Conservation (phyloP, 2,113 vertebrate species). For the Pagrus major region DNA sequence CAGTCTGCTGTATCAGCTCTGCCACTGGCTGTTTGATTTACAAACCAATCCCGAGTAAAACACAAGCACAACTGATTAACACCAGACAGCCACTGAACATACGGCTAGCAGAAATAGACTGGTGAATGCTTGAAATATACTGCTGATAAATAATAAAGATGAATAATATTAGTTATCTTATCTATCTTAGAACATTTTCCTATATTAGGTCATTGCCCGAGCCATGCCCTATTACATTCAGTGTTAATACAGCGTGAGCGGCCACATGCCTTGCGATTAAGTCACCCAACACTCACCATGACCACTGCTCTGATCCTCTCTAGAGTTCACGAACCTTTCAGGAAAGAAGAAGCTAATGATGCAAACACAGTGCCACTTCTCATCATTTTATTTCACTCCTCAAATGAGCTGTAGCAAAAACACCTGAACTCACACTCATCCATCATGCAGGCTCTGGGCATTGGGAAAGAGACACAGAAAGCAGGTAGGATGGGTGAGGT, state of each 20-base stretch:
- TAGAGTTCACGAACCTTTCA: slow-evolving; percentile 20
- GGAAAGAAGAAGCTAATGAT: slow-evolving; percentile 27
- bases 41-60: too few relatives aligned
- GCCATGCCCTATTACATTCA: neutral
- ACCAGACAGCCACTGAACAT: too few relatives aligned
- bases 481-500: slow-evolving; percentile 4
- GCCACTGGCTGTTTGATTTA: too few relatives aligned
- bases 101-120: too few relatives aligned
- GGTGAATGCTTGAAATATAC: too few relatives aligned
- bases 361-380: slow-evolving; percentile 39
- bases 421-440: slow-evolving; percentile 35
- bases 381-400: slow-evolving; percentile 19
- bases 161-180: neutral
- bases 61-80: too few relatives aligned
- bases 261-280: neutral
- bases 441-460: slow-evolving; percentile 17
- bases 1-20: too few relatives aligned
- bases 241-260: neutral
- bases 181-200: neutral
- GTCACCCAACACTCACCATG: slow-evolving; percentile 2
- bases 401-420: slow-evolving; percentile 22
- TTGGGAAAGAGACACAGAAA: neutral
- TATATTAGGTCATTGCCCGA: neutral
- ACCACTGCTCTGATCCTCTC: neutral
- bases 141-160: too few relatives aligned